Conservation (phyloP, 2,113 vertebrate species). For the Chrysochloris asiatica region DNA sequence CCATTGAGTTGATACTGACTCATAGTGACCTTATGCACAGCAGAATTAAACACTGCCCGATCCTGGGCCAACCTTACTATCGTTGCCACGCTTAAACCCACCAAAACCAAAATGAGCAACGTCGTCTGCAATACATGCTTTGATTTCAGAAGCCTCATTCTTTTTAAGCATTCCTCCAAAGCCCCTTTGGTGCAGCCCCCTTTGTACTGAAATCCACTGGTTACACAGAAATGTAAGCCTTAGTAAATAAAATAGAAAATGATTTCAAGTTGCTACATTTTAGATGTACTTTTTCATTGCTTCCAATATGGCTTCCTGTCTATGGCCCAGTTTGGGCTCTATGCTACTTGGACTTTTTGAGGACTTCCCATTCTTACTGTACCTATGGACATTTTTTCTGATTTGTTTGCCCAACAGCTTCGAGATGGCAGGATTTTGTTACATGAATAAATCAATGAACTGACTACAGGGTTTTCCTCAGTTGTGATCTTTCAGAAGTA, state of each 20-base stretch:
- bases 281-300: neutral
- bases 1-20: too few species aligned
- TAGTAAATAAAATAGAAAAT: neutral
- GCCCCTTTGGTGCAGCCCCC: too few species aligned
- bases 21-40: too few species aligned
- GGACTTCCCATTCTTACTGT: neutral
- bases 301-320: neutral
- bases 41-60: too few species aligned
- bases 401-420: neutral
- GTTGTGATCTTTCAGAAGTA: too few species aligned
- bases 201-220: slow-evolving; percentile 12
- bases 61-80: too few species aligned
- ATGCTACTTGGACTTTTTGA: neutral
- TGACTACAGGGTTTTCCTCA: too few species aligned
- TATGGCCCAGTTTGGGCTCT: neutral
- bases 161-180: too few species aligned
- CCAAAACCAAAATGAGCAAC: slow-evolving; percentile 34
- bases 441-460: neutral
- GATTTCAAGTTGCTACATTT: neutral
- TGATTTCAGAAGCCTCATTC: slow-evolving; percentile 45
- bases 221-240: neutral
- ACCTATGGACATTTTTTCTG: neutral
- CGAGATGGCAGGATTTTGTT: neutral
- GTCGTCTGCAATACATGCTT: neutral
- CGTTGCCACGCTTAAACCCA: too few species aligned